Conservation (phyloP, 2,888 invertebrate genomes). For the Lomographa bimaculata region DNA sequence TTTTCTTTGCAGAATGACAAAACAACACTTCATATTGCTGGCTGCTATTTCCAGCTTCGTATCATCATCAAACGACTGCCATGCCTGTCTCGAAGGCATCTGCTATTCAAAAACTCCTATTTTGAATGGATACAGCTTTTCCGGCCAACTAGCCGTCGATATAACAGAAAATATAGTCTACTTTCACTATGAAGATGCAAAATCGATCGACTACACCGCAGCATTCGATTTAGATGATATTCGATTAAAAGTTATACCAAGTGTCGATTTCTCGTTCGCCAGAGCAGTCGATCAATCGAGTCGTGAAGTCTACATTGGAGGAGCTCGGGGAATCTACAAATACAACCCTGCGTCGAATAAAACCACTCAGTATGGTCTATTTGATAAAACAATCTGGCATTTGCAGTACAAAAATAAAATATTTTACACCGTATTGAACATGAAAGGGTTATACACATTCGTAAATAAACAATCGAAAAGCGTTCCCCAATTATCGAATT, state of each 20-base stretch:
- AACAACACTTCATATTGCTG: conserved; percentile 9
- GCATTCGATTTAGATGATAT: conserved; percentile 56
- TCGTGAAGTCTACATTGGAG: conserved; percentile 56
- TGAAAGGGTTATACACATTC: conserved; percentile 49
- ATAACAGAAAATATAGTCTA: conserved; percentile 54
- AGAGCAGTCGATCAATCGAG: conserved; percentile 55
- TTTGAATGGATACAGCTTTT: conserved; percentile 48
- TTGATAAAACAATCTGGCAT: conserved; percentile 60
- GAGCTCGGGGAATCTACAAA: conserved; percentile 54
- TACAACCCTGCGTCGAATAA: conserved; percentile 46
- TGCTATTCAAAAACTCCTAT: conserved; percentile 56
- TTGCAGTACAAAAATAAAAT: conserved; percentile 58
- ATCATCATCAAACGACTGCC: conserved; percentile 38
- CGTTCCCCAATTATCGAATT: conserved; percentile 46
- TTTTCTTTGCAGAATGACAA: conserved; percentile 23
- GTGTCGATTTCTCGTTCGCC: conserved; percentile 58
- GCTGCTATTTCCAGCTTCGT: conserved; percentile 8
- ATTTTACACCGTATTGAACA: conserved; percentile 52
- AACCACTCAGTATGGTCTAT: conserved; percentile 44
- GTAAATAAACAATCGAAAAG: conserved; percentile 46
- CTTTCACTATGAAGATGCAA: conserved; percentile 55
- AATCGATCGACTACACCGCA: conserved; percentile 50
- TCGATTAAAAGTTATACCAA: conserved; percentile 45
- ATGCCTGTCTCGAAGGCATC: conserved; percentile 59
- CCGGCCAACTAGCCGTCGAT: conserved; percentile 65